A percentile compares a stretch with the other conserved stretches of the same genome.
These are phyloP conservation scores for Nycticorax nycticorax DNA, from an alignment of 2,113 vertebrate species.

Conservation along the genomic window DNA sequence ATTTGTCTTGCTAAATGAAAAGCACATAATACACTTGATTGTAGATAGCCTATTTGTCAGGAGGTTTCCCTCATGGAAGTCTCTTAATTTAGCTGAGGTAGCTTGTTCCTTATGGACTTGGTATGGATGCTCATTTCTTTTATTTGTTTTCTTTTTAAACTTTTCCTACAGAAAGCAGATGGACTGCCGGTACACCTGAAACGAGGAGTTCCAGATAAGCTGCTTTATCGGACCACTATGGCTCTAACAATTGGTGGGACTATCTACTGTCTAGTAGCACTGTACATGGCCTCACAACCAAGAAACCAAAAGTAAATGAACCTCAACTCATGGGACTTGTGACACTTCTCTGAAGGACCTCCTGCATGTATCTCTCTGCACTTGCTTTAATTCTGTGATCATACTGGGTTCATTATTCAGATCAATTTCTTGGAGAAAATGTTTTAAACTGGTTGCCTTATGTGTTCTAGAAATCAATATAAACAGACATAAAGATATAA, in stretches of 20 bases:
- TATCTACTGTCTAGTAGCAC: slow-evolving; percentile 89
- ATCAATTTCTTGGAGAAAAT: not conserved
- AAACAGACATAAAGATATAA: not conserved
- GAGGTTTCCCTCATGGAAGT: not conserved
- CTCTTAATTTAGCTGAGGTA: not conserved
- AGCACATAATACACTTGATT: not conserved
- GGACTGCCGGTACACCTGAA: slow-evolving; percentile 90
- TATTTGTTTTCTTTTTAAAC: slow-evolving; percentile 1
- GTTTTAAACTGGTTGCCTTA: not conserved
- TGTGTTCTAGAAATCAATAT: not conserved
- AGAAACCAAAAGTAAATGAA: slow-evolving; percentile 71
- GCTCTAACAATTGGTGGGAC: slow-evolving; percentile 91
- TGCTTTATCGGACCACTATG: slow-evolving; percentile 97
- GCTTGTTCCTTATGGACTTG: not conserved
- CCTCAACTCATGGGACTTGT: not conserved
- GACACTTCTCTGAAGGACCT: not conserved
- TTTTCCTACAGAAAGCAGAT: slow-evolving; percentile 76
- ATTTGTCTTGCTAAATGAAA: not conserved
- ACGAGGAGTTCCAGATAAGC: slow-evolving; percentile 84
- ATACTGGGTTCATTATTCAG: not conserved
- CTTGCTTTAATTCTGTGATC: not conserved
- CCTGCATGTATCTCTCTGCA: not conserved
- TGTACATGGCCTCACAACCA: slow-evolving; percentile 89
- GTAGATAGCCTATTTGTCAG: not conserved
- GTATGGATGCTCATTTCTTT: not conserved